Percentiles rank a stretch among this genome's conserved stretches.
Evolutionary conservation across 2,797 vertebrate species (phyloP).

Genomic region (Anabas testudineus): DNA sequence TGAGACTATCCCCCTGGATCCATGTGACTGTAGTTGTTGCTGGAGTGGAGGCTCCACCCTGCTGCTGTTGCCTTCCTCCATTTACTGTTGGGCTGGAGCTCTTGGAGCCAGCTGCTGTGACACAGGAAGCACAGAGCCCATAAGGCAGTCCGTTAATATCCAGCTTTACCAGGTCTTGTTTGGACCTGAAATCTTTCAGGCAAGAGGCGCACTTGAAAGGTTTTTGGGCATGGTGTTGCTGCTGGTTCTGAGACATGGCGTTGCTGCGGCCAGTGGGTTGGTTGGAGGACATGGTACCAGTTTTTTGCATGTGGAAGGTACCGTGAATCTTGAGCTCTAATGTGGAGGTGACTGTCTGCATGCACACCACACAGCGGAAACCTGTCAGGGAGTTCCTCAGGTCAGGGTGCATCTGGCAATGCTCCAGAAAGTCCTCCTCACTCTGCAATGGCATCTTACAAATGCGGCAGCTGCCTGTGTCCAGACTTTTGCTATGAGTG

Average conservation of each 20-base stretch:
- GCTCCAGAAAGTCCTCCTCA: constrained; percentile 99
- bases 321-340: constrained; percentile 99
- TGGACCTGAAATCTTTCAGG: constrained; percentile 97
- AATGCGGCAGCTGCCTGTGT: constrained; percentile 98
- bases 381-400: constrained; percentile 98
- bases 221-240: constrained; percentile 89
- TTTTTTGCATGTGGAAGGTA: constrained; percentile 99
- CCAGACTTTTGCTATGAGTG: constrained; percentile 98
- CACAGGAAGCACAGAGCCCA: constrained; percentile 94
- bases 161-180: constrained; percentile 96
- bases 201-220: constrained; percentile 96
- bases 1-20: constrained; percentile 91
- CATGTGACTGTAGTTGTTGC: constrained; percentile 80
- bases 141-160: constrained; percentile 98
- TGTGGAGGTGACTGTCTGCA: constrained; percentile 99
- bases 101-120: constrained; percentile 91
- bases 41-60: constrained; percentile 71
- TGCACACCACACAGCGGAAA: constrained; percentile 99
- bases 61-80: constrained; percentile 81
- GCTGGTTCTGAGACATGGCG: constrained; percentile 81
- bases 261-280: constrained; percentile 78
- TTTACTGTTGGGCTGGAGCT: constrained; percentile 90
- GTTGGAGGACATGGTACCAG: constrained; percentile 87
- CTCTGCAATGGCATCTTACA: constrained; percentile 98
- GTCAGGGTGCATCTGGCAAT: constrained; percentile 99